These are phyloP conservation scores for Sternotherus odoratus DNA, from an alignment of 2,797 vertebrate genomes.

Conservation along the genomic window DNA sequence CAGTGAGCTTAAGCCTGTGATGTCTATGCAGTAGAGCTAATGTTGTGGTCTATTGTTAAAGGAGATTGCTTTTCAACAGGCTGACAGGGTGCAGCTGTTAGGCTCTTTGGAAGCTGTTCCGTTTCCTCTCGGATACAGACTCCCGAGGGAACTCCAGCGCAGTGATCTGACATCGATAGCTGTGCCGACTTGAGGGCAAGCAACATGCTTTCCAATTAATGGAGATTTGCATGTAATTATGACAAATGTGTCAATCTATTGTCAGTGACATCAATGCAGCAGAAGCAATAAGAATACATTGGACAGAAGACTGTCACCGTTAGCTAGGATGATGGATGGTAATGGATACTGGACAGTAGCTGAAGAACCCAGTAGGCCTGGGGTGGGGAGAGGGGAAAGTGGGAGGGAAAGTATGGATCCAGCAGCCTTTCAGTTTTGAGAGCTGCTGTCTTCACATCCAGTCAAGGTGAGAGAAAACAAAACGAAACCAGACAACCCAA, in stretches of 20 bases:
- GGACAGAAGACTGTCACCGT: neutral
- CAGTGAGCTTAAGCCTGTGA: conserved; percentile 13
- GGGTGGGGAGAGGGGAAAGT: neutral
- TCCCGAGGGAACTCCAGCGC: neutral
- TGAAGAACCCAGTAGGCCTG: neutral
- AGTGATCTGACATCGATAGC: neutral
- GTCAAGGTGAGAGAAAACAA: neutral
- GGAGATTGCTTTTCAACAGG: conserved; percentile 52
- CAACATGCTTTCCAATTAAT: neutral
- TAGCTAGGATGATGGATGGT: neutral
- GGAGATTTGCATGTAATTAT: neutral
- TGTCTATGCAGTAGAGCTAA: conserved; percentile 27
- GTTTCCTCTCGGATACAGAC: neutral
- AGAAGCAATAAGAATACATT: neutral
- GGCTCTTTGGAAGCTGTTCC: conserved; percentile 13
- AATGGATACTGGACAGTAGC: neutral
- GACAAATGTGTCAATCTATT: neutral
- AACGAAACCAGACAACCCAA: neutral
- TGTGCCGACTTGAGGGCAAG: neutral
- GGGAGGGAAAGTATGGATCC: neutral
- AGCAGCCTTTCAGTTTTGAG: neutral
- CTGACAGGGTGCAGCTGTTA: conserved; percentile 65
- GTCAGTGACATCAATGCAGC: neutral
- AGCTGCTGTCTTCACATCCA: neutral
- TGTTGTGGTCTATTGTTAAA: conserved; percentile 18